A percentile compares a stretch with the other conserved stretches of the same genome.
These are phyloP conservation scores for Procavia capensis DNA, from an alignment of 2,113 vertebrate genomes.

Conservation along the genomic window DNA sequence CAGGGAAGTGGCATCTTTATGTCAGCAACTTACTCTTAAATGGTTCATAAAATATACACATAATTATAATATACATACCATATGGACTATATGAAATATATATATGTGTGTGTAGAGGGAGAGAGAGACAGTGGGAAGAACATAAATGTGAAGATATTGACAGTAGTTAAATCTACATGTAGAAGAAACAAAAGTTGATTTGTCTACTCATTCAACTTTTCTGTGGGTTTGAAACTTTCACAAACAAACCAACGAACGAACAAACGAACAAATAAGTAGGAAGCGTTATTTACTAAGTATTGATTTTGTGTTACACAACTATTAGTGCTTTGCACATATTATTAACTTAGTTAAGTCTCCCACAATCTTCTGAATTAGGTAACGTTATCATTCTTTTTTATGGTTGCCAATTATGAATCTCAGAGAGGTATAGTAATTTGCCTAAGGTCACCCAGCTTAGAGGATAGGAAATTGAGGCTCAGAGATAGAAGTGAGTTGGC, in stretches of 20 bases:
- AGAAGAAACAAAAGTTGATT: not conserved
- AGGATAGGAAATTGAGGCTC: not conserved
- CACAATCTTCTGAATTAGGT: not conserved
- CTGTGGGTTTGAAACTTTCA: constrained; percentile 23
- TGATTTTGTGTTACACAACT: not conserved
- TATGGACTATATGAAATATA: too few species aligned
- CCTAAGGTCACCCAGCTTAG: not conserved
- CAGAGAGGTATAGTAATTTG: not conserved
- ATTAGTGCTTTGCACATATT: not conserved
- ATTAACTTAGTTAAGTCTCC: not conserved
- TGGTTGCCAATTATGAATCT: not conserved
- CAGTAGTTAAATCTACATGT: not conserved
- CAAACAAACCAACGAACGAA: too few species aligned
- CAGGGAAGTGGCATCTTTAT: not conserved
- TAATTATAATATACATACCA: too few species aligned
- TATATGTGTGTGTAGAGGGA: too few species aligned
- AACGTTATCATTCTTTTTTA: too few species aligned
- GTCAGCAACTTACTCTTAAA: not conserved
- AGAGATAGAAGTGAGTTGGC: not conserved
- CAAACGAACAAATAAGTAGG: not conserved
- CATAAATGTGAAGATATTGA: not conserved
- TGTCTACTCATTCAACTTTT: not conserved
- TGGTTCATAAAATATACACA: not conserved
- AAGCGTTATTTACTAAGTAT: not conserved
- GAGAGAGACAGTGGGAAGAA: too few species aligned